phyloP scores from a whole-genome alignment of 2,797 vertebrate genomes.

The Garrulus glandarius region DNA sequence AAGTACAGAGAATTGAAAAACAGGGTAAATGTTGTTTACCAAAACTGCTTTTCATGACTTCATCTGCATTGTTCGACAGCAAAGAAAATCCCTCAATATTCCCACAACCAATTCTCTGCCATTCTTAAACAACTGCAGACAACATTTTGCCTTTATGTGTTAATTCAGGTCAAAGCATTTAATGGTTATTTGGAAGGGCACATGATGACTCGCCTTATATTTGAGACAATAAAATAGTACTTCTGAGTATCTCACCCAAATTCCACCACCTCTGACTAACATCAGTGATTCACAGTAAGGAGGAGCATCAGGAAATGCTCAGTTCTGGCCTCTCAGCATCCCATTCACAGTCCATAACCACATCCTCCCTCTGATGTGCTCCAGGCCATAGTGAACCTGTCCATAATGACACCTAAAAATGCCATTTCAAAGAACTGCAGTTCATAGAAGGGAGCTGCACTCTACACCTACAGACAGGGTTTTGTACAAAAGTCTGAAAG shows the following conservation, averaged over 20 bases:
- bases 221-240: neutral
- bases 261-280: neutral
- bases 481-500: neutral
- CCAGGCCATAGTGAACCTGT: neutral
- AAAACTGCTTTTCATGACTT: neutral
- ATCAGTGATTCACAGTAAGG: neutral
- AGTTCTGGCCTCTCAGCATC: neutral
- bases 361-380: neutral
- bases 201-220: neutral
- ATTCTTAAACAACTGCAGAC: neutral
- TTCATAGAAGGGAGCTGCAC: neutral
- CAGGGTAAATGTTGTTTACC: slow-evolving; percentile 43
- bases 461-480: neutral
- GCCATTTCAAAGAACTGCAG: neutral
- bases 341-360: neutral
- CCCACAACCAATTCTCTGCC: neutral
- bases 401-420: neutral
- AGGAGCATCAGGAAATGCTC: fast-evolving
- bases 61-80: neutral
- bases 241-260: neutral
- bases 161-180: neutral
- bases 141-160: neutral
- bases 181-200: neutral
- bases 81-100: neutral
- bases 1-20: slow-evolving; percentile 35